Evolutionary conservation across 2,888 invertebrate genomes (phyloP), one percentile per base, ranked within the genome.

Genomic region (Eristalinus sepulchralis): DNA sequence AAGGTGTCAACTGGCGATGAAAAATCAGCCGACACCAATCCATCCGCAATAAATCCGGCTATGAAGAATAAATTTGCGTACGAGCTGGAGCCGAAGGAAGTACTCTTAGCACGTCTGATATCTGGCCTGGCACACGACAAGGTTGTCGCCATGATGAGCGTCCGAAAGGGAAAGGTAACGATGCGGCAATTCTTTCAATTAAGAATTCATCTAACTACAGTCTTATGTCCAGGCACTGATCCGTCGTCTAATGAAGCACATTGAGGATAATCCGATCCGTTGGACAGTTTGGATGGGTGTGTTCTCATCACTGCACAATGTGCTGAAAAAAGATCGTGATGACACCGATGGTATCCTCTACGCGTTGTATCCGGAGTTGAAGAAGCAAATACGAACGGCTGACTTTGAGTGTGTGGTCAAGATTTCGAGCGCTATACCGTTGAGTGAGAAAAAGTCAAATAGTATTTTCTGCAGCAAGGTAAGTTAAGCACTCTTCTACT

Each of bases 111-210:
- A 83, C 95, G 95, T 86, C 94, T 97, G 89, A 94, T 96, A 85
- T 93, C 93, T 0, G 95, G 95, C 0, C 90, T 96, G 31, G 91
- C 95, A 34, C 94, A 95, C 83, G 97, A 97, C 71, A 94, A 96
- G 89, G 93, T 97, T 80, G 93, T 94, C 31, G 95, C 95, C 89
- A 95, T 97, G 93, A 93, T 97, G 90, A 95, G 94, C 88, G 96
- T 97, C 62, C 94, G 97, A 88, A 97, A 97, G 91, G 97, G 97
- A 89, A 95, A 96, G 94, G 97, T 97, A 91, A 90, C 1, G 8
- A 33, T 0, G 2, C 9, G 1, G 0, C 20, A 17, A 17, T 67
- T 36, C 4, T 9, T 27, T 39, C 27, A 57, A 10, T 33, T 11
- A n/a, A n/a, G 10, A 20, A 31, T 22, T 77, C 60, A 77, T 11